Evolutionary conservation across 2,888 invertebrate genomes (phyloP).

Genomic region (Cheilosia scutellata): DNA sequence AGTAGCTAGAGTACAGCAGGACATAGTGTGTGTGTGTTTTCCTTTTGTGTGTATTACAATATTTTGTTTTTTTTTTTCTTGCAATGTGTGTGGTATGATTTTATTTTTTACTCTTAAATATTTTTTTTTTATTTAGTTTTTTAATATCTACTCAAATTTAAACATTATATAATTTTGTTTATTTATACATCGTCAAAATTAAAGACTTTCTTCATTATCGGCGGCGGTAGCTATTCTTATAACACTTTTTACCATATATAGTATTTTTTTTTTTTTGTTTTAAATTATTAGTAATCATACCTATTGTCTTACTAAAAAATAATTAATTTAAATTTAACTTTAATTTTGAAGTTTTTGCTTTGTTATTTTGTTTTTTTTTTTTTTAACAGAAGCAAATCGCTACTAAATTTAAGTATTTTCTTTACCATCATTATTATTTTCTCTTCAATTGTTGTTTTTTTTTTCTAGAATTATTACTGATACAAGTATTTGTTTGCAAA

Average conservation of each 20-base stretch:
- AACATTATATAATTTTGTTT: constrained; percentile 65
- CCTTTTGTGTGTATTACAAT: constrained; percentile 45
- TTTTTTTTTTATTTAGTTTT: constrained; percentile 34
- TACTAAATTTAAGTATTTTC: constrained; percentile 53
- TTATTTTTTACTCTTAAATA: constrained; percentile 45
- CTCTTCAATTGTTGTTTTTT: constrained; percentile 37
- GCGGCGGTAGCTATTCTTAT: constrained; percentile 74
- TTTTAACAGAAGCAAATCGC: constrained; percentile 66
- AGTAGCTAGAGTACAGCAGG: constrained; percentile 68
- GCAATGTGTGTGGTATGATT: constrained; percentile 64
- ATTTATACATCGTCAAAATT: constrained; percentile 74
- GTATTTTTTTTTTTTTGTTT: constrained; percentile 45
- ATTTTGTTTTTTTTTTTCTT: constrained; percentile 38
- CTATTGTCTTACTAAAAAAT: constrained; percentile 74
- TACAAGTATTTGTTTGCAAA: constrained; percentile 52
- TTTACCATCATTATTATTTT: constrained; percentile 47
- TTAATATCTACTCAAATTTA: constrained; percentile 68
- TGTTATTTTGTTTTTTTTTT: constrained; percentile 28
- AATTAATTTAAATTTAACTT: constrained; percentile 70
- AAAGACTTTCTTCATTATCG: constrained; percentile 55
- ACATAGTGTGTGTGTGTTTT: constrained; percentile 50
- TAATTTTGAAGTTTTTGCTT: constrained; percentile 55
- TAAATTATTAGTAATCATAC: constrained; percentile 69
- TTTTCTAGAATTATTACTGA: constrained; percentile 57
- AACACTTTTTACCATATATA: constrained; percentile 54